Evolutionary conservation across 2,797 vertebrate species (phyloP).

Genomic region (Podarcis siculus): DNA sequence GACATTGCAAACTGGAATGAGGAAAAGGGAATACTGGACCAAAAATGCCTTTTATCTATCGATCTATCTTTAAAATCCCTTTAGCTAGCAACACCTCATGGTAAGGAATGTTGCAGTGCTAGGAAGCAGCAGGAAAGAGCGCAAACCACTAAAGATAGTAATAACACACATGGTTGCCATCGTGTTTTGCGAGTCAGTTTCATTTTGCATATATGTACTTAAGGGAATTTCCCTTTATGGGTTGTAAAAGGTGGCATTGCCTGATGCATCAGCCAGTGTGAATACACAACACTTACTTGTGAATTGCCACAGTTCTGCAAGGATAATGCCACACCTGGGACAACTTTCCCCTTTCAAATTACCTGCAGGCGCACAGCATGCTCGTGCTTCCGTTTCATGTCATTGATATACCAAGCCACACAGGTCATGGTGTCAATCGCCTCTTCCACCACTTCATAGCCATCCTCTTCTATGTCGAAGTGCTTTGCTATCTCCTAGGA

Average conservation of each 20-base stretch:
- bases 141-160: neutral
- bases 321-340: too few relatives aligned
- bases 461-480: conserved; percentile 87
- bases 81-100: neutral
- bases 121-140: neutral
- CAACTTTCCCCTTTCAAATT: neutral
- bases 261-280: neutral
- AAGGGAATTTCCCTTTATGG: neutral
- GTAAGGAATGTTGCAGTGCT: too few relatives aligned
- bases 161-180: neutral
- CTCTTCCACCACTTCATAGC: conserved; percentile 91
- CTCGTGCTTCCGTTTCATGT: conserved; percentile 98
- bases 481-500: conserved; percentile 94
- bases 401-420: conserved; percentile 98
- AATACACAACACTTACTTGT: neutral
- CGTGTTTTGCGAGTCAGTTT: neutral
- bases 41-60: neutral
- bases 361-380: conserved; percentile 96
- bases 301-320: conserved; percentile 68
- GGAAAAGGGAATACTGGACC: neutral
- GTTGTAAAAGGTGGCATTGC: neutral
- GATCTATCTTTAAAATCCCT: neutral
- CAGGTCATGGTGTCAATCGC: conserved; percentile 98
- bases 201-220: neutral
- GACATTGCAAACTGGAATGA: neutral